Conservation (phyloP, 1,140 invertebrate species). For the Drosophila leontia region DNA sequence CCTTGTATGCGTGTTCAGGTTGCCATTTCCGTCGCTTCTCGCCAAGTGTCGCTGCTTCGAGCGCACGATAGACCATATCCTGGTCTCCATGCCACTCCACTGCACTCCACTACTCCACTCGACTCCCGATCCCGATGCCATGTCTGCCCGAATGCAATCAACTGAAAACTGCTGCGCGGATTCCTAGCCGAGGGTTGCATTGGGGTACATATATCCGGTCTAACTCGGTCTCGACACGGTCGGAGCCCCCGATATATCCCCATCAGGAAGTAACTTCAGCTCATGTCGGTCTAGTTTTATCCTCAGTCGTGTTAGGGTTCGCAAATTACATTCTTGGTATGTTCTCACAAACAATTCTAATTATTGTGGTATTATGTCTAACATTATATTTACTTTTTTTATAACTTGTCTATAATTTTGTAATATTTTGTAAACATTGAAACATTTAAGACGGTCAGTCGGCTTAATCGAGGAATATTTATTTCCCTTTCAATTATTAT, state of each 20-base stretch:
- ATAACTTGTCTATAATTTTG: background rate
- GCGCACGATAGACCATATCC: constrained; percentile 16
- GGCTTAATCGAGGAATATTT: too few species aligned
- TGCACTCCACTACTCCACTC: background rate
- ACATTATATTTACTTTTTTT: background rate
- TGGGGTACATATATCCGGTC: constrained; percentile 21
- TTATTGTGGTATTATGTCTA: background rate
- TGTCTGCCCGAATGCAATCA: constrained; percentile 43
- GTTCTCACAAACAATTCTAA: background rate
- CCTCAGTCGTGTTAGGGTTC: background rate
- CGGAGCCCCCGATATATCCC: background rate
- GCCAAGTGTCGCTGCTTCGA: constrained; percentile 28
- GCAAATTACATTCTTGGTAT: constrained; percentile 11
- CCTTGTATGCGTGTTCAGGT: constrained; percentile 30
- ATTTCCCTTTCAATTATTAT: too few species aligned
- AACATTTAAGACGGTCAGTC: background rate
- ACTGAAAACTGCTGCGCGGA: constrained; percentile 41
- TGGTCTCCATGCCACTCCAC: constrained; percentile 8
- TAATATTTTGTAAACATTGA: background rate
- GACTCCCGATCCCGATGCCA: constrained; percentile 18
- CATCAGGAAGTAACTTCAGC: constrained; percentile 1
- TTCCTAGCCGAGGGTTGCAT: constrained; percentile 14
- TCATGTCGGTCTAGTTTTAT: constrained; percentile 2
- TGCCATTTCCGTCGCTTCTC: constrained; percentile 44
- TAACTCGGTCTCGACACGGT: background rate